Evolutionary conservation across 2,797 vertebrate species (phyloP).

Genomic region (Muraenolepis orangiensis): DNA sequence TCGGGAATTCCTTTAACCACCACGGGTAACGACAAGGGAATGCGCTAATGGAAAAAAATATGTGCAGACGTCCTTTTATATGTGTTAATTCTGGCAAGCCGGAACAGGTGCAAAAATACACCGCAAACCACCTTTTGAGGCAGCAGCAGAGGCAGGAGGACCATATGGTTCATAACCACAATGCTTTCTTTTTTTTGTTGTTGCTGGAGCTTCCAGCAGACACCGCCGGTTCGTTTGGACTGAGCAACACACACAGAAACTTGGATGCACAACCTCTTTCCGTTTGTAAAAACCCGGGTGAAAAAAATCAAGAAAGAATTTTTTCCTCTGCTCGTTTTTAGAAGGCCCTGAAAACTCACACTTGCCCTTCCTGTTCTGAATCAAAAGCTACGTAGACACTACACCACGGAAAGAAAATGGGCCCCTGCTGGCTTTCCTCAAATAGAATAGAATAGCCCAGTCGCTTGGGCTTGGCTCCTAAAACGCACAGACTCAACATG

Average conservation of each 20-base stretch:
- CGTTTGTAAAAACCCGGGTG: slow-evolving; percentile 59
- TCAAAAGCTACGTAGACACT: slow-evolving; percentile 41
- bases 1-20: slow-evolving; percentile 43
- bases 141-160: slow-evolving; percentile 20
- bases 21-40: slow-evolving; percentile 53
- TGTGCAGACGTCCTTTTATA: slow-evolving; percentile 39
- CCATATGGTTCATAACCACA: slow-evolving; percentile 36
- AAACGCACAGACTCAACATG: slow-evolving; percentile 37
- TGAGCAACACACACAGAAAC: slow-evolving; percentile 47
- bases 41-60: slow-evolving; percentile 47
- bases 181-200: slow-evolving; percentile 43
- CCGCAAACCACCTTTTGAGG: slow-evolving; percentile 35
- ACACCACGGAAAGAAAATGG: slow-evolving; percentile 57
- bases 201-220: slow-evolving; percentile 20
- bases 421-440: slow-evolving; percentile 43
- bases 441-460: slow-evolving; percentile 34
- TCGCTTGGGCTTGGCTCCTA: slow-evolving; percentile 32
- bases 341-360: slow-evolving; percentile 53
- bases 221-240: slow-evolving; percentile 40
- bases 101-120: slow-evolving; percentile 38
- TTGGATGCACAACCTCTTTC: slow-evolving; percentile 65
- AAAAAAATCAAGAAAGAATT: background rate
- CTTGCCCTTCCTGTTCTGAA: slow-evolving; percentile 50
- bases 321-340: slow-evolving; percentile 60
- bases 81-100: slow-evolving; percentile 59